These are phyloP conservation scores for Noctua pronuba DNA, from an alignment of 2,888 invertebrate species.

Conservation along the genomic window DNA sequence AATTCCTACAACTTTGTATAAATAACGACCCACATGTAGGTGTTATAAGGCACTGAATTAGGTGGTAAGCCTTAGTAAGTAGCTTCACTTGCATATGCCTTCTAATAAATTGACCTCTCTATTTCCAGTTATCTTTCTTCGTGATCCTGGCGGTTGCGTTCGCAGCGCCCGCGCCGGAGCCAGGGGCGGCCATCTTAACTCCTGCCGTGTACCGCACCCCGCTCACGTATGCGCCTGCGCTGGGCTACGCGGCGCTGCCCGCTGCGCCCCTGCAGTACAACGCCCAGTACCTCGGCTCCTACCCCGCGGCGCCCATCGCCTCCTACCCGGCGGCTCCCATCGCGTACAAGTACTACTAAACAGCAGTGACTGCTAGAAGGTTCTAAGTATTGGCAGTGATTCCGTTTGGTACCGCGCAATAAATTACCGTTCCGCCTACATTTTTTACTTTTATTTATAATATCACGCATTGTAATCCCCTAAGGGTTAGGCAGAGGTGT, in stretches of 20 bases:
- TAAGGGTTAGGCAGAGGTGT: not conserved
- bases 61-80: not conserved
- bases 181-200: conserved; percentile 62
- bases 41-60: not conserved
- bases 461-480: not conserved
- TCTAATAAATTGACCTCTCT: not conserved
- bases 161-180: conserved; percentile 75
- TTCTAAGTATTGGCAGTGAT: conserved; percentile 36
- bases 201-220: conserved; percentile 66
- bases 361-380: conserved; percentile 6
- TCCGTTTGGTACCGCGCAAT: conserved; percentile 60
- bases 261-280: conserved; percentile 59
- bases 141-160: conserved; percentile 71
- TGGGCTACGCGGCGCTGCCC: conserved; percentile 65
- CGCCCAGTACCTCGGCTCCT: conserved; percentile 61
- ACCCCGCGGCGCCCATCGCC: conserved; percentile 50
- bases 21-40: not conserved
- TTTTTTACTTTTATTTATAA: conserved; percentile 45
- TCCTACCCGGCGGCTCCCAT: conserved; percentile 67
- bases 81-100: not conserved
- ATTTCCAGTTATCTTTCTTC: conserved; percentile 73
- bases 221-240: conserved; percentile 63
- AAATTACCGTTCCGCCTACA: conserved; percentile 73
- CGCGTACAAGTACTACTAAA: conserved; percentile 73
- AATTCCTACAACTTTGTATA: not conserved